A percentile compares a stretch with the other conserved stretches of the same genome.
phyloP scores from a whole-genome alignment of 2,113 vertebrate genomes.

The Neodon shergylaensis region DNA sequence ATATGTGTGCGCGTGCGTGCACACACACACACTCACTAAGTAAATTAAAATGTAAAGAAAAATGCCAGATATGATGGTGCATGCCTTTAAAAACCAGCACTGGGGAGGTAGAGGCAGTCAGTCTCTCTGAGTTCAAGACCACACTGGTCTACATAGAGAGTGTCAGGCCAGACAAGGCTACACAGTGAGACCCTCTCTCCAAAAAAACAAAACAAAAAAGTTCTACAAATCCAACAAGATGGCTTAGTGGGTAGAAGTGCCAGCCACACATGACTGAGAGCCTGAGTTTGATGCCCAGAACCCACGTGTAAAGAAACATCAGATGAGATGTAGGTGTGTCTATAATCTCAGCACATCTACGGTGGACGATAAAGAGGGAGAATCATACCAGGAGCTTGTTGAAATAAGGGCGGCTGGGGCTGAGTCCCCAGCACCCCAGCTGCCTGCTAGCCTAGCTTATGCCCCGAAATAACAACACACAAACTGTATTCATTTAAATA shows the following conservation, averaged over 20 bases:
- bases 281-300: background rate
- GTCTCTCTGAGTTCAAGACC: background rate
- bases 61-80: background rate
- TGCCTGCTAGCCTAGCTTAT: too few relatives aligned
- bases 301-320: background rate
- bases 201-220: background rate
- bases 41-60: background rate
- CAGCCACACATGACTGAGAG: background rate
- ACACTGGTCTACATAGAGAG: background rate
- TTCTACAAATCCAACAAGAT: background rate
- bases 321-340: background rate
- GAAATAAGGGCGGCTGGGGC: too few relatives aligned
- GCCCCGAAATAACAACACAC: too few relatives aligned
- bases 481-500: too few relatives aligned
- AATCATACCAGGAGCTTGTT: background rate
- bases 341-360: background rate
- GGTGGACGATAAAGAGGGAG: background rate
- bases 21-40: background rate
- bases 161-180: background rate
- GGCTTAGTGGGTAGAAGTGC: background rate
- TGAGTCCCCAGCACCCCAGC: too few relatives aligned
- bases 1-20: accelerated
- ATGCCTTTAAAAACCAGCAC: background rate
- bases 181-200: background rate
- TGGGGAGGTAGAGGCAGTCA: background rate